Percentiles rank a stretch among this genome's conserved stretches.
Conservation (phyloP, 2,113 vertebrate genomes). For the Gopherus evgoodei region DNA sequence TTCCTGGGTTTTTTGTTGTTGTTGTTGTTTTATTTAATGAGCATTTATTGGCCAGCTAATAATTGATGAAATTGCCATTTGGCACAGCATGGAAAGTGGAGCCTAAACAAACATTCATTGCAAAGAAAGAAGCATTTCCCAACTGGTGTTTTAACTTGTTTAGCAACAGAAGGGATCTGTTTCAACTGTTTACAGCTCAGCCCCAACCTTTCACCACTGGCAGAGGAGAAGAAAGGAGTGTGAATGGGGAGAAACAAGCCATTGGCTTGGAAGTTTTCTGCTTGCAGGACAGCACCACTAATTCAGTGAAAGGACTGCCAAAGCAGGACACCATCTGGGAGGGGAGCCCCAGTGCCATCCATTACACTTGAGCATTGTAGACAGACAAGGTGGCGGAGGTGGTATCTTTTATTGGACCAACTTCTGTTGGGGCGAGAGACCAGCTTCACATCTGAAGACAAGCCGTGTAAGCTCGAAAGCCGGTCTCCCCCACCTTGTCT, state of each 20-base stretch:
- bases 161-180: neutral
- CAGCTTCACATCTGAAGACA: neutral
- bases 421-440: neutral
- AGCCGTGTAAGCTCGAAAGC: neutral
- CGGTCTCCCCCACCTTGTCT: neutral
- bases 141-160: neutral
- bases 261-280: neutral
- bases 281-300: neutral
- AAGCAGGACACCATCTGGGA: neutral
- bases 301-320: neutral
- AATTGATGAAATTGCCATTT: fast-evolving
- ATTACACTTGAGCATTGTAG: neutral
- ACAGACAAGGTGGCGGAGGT: neutral
- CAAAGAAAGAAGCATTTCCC: slow-evolving; percentile 44
- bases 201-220: neutral
- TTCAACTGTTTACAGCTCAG: neutral
- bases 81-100: neutral
- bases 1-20: neutral
- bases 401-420: neutral
- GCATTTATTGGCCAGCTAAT: fast-evolving
- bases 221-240: fast-evolving
- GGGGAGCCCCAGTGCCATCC: neutral
- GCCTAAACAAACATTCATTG: slow-evolving; percentile 55
- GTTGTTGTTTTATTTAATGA: neutral
- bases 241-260: neutral